These are phyloP conservation scores for Mythimna pallens DNA, from an alignment of 2,888 invertebrate genomes.

Conservation along the genomic window DNA sequence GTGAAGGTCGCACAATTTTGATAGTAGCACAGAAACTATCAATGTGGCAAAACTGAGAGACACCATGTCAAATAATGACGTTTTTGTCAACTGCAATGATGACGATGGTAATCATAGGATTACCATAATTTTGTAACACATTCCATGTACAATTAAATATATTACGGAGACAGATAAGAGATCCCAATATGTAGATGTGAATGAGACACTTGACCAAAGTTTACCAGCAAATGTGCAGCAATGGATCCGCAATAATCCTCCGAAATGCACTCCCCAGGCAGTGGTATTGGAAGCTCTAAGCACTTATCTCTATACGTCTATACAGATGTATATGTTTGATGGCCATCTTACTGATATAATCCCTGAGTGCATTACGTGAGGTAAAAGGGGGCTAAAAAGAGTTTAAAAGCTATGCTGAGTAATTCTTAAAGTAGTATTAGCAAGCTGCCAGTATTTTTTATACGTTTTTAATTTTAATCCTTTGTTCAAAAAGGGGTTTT, in stretches of 20 bases:
- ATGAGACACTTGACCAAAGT: slow-evolving; percentile 9
- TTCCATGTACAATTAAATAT: too few species aligned
- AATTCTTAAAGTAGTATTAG: slow-evolving; percentile 12
- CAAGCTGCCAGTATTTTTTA: neutral
- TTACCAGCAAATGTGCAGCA: slow-evolving; percentile 15
- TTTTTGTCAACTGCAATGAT: too few species aligned
- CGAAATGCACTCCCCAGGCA: slow-evolving; percentile 21
- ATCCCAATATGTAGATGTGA: neutral
- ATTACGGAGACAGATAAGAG: neutral
- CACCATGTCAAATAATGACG: too few species aligned
- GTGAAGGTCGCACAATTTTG: too few species aligned
- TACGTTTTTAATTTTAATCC: neutral
- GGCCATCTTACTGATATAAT: slow-evolving; percentile 36
- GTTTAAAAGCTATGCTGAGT: neutral
- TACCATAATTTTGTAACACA: too few species aligned
- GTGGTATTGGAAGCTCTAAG: slow-evolving; percentile 13
- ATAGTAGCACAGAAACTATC: too few species aligned
- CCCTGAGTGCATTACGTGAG: slow-evolving; percentile 22
- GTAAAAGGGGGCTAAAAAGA: slow-evolving; percentile 9
- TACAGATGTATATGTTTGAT: neutral
- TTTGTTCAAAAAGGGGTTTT: neutral
- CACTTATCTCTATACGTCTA: slow-evolving; percentile 21
- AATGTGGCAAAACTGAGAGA: too few species aligned
- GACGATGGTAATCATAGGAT: too few species aligned
- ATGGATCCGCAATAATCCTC: slow-evolving; percentile 40